Evolutionary conservation across 2,113 vertebrate genomes (phyloP), one percentile per base, ranked within the genome.

Genomic region (Struthidea cinerea): DNA sequence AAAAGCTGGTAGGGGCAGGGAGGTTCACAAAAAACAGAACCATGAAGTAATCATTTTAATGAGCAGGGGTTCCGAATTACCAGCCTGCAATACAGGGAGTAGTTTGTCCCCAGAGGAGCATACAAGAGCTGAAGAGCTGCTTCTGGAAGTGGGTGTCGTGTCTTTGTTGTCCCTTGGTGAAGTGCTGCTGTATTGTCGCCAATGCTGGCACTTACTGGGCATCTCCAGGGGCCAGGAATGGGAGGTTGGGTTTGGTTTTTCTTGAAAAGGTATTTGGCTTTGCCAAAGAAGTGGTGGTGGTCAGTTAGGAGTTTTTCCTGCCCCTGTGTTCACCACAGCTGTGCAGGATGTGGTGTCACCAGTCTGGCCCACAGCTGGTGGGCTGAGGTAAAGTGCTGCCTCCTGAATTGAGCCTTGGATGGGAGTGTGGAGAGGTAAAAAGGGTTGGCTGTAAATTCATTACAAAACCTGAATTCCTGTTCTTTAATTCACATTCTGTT

Each of bases 401-500:
- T 80, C 26, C 42, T 57, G 24, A 63, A 32, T 18, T 1, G 0
- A 93, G 47, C 57, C 44, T 80, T 55, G 35, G 49, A 64, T 59
- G 42, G 55, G 50, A 41, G 24, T 52, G 27, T 75, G 71, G 32
- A 33, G 26, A 65, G 33, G 46, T 47, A 37, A 21, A 57, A 92
- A 67, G 8, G 24, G 3, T 26, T 80, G 46, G n/a, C 64, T 90
- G 46, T 69, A 20, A 63, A 76, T 46, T 46, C 57, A 65, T 52
- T 46, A 64, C 42, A 70, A 57, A 57, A 44, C 71, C 18, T 16
- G 32, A 83, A 86, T 91, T 82, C 24, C 13, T 68, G 16, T 35
- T 87, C 74, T 77, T 59, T 39, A 78, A 53, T 83, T 93, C 30
- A 42, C 53, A 46, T 75, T 80, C 41, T 80, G 28, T 80, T 78